These are phyloP conservation scores for Trididemnum clinides DNA, from an alignment of 23 tunicate species.

Conservation along the genomic window DNA sequence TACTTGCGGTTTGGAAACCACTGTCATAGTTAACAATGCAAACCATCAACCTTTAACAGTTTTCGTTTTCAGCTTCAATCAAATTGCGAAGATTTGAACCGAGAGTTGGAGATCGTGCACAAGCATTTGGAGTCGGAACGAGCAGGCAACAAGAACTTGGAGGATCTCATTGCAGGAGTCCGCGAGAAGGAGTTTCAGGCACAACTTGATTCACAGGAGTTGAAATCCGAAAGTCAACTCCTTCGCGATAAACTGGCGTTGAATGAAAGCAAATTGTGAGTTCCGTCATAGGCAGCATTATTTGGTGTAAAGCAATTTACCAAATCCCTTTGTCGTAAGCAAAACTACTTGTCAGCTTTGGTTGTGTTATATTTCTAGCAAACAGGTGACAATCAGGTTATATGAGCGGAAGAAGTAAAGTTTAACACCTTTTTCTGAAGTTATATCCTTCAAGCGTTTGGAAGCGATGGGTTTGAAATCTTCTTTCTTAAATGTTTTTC, in stretches of 20 bases:
- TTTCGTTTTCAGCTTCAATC: constrained; percentile 39
- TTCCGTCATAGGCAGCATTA: too few relatives aligned
- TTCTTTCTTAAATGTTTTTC: background rate
- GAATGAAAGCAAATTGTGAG: constrained; percentile 79
- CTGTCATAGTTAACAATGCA: too few relatives aligned
- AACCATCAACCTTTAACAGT: too few relatives aligned
- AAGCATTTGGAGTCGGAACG: constrained; percentile 77
- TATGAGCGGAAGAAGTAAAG: too few relatives aligned
- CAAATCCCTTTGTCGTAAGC: too few relatives aligned
- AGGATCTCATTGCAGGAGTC: constrained; percentile 63
- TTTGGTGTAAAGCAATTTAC: too few relatives aligned
- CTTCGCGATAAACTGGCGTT: constrained; percentile 85
- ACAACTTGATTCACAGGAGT: constrained; percentile 79
- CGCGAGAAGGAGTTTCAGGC: constrained; percentile 95
- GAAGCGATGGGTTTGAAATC: background rate
- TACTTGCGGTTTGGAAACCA: too few relatives aligned
- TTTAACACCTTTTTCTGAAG: too few relatives aligned
- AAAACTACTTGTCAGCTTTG: too few relatives aligned
- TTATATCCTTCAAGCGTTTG: background rate
- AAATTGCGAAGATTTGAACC: constrained; percentile 63
- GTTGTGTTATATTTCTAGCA: too few relatives aligned
- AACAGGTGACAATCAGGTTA: too few relatives aligned
- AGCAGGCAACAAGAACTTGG: constrained; percentile 77
- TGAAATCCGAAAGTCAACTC: constrained; percentile 60
- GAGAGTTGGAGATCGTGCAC: constrained; percentile 68